Base-by-base conservation (phyloP, 2,113 vertebrate species). In the Thunnus thynnus region DNA sequence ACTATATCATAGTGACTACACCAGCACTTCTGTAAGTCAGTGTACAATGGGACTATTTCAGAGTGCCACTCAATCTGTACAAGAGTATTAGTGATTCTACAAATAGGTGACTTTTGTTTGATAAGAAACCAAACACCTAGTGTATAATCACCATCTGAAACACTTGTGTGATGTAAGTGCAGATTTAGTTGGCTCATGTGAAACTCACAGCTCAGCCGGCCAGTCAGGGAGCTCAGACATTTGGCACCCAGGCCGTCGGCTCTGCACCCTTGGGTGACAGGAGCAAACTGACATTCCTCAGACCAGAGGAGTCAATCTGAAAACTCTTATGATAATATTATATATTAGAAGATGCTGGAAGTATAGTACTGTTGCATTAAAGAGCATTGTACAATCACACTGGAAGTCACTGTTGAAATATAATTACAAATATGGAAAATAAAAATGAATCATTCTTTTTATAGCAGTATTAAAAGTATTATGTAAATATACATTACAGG, bases 151-250 rank as follows among this genome's bases (percentile, higher is more conserved):
- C 61, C 71, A 72, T 32, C 46, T 47, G 46, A 65, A 20, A 71
- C 60, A 55, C 47, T 62, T 16, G 14, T 46, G 71, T 79, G 71
- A 71, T 51, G 48, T 57, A 57, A 83, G 47, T 62, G 65, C 48
- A 75, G 65, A 75, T 79, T 68, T 25, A 63, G 30, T 3, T 14
- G 60, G 13, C 55, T 3, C 30, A 47, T 72, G 66, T 48, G 75
- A 66, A 57, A 51, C 14, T 68, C 66, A 41, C 77, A 73, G 57
- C 69, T 82, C 70, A 82, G 74, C 63, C n/a, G 0, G 63, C 30
- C 11, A 20, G 14, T 36, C 46, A 16, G 46, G 47, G 47, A 78
- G 58, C 78, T 84, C 54, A 88, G 83, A 83, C 71, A 79, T 72
- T 73, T 86, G 83, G 71, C 74, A 68, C 70, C 20, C 8, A 3